Percentiles rank a stretch among this genome's conserved stretches.
Conservation (phyloP, 1,140 invertebrate species). For the fruit fly (Drosophila melanogaster) region DNA sequence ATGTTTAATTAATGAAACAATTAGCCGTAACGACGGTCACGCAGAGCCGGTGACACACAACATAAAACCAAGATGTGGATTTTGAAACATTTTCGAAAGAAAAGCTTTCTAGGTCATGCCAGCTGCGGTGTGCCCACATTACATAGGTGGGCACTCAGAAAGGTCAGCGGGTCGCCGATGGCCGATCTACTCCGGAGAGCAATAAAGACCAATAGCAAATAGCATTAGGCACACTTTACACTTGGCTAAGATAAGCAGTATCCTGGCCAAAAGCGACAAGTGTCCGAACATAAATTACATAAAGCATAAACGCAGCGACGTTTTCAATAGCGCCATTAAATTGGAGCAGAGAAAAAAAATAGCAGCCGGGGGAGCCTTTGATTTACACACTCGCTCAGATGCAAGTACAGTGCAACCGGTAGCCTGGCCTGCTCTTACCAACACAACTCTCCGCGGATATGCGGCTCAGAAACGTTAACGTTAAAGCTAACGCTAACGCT, state of each 20-base stretch:
- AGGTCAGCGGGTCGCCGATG: constrained; percentile 46
- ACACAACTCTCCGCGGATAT: constrained; percentile 14
- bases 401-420: constrained; percentile 28
- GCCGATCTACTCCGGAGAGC: constrained; percentile 5
- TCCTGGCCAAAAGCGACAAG: constrained; percentile 75
- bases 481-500: neutral
- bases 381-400: constrained; percentile 61
- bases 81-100: constrained; percentile 70
- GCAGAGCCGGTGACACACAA: constrained; percentile 41
- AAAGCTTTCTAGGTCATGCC: constrained; percentile 75
- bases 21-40: constrained; percentile 69
- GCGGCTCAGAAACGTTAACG: neutral
- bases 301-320: constrained; percentile 52
- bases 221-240: constrained; percentile 51
- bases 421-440: neutral
- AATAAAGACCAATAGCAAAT: constrained; percentile 44
- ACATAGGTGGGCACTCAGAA: constrained; percentile 53
- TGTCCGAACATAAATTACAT: constrained; percentile 52
- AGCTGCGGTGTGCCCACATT: constrained; percentile 18
- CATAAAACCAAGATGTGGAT: constrained; percentile 4
- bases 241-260: constrained; percentile 21
- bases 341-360: constrained; percentile 64
- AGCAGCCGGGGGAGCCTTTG: constrained; percentile 57
- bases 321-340: constrained; percentile 67
- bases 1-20: constrained; percentile 71